Base-by-base conservation (phyloP, 2,797 vertebrate genomes). In the Naso thynnoides region DNA sequence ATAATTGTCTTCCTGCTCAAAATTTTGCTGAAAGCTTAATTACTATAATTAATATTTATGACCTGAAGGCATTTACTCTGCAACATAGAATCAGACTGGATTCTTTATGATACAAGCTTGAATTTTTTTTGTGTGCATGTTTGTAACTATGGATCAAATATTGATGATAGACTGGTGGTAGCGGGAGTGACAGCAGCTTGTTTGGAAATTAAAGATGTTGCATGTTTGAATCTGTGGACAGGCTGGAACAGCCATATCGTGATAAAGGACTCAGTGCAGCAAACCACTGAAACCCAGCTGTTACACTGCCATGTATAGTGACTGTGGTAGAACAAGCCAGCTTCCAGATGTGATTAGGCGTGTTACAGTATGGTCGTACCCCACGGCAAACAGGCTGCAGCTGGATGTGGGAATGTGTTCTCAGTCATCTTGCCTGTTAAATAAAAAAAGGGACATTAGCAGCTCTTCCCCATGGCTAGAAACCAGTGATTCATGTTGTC, bases 311-410 rank as follows among this genome's bases (percentile, higher is more conserved):
- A 33, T 23, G 52, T 73, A 47, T 57, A 27, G 8, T 6, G 41
- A 61, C 42, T 67, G 8, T 50, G 42, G 65, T n/a, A 16, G 70
- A 73, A 63, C 33, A 50, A 65, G 50, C 41, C 68, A 56, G 61
- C 41, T 54, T 76, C 69, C 80, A 79, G 79, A 86, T 86, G 76
- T 84, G 76, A 16, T 50, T 56, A 59, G 39, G 18, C 66, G 42
- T 45, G 44, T 59, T 69, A 39, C 58, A 68, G 59, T 70, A 50
- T 59, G 24, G 36, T 72, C 55, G 23, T 24, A 59, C 47, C 62
- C 70, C 33, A 21, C 33, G 23, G 62, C 48, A 71, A 66, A 78
- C 52, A 33, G 59, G 76, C 73, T 50, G 50, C 48, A 71, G 58
- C 61, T 78, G 70, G 42, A 58, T 63, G 47, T 26, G 39, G 45